Evolutionary conservation across 2,113 vertebrate genomes (phyloP).

Genomic region (Microcebus murinus): DNA sequence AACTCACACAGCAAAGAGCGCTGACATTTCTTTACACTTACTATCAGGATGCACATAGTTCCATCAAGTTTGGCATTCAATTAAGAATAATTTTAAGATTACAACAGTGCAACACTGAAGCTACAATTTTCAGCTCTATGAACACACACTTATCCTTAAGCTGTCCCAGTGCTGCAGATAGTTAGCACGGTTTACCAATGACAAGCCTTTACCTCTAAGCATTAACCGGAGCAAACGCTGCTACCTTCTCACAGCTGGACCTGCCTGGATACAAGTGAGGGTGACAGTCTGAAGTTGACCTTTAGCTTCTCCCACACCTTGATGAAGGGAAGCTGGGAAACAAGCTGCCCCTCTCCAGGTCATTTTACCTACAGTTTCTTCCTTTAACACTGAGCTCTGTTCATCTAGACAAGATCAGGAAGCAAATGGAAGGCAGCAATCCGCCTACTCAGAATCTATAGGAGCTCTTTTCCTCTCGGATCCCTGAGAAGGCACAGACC

Average conservation of each 20-base stretch:
- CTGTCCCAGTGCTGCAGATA: rapidly evolving
- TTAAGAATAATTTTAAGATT: neutral
- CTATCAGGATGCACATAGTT: rapidly evolving
- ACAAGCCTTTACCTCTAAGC: neutral
- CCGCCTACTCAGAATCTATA: neutral
- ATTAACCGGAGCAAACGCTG: neutral
- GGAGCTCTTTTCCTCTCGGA: neutral
- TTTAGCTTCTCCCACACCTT: neutral
- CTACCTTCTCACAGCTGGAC: rapidly evolving
- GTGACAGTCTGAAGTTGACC: neutral
- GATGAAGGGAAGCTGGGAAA: rapidly evolving
- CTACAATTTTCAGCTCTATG: rapidly evolving
- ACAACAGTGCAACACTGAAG: neutral
- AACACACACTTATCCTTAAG: neutral
- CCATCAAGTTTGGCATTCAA: too few species aligned
- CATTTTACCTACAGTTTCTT: neutral
- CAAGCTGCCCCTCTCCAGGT: neutral
- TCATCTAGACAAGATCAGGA: neutral
- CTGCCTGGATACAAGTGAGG: rapidly evolving
- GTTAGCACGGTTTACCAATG: too few species aligned
- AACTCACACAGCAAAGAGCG: neutral
- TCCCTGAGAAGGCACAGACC: neutral
- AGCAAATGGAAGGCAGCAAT: neutral
- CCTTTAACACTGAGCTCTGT: neutral
- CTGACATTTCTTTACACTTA: rapidly evolving